Percentiles rank a stretch among this genome's conserved stretches.
These are phyloP conservation scores for Pteropus rufus DNA, from an alignment of 2,797 vertebrate genomes.

Conservation along the genomic window DNA sequence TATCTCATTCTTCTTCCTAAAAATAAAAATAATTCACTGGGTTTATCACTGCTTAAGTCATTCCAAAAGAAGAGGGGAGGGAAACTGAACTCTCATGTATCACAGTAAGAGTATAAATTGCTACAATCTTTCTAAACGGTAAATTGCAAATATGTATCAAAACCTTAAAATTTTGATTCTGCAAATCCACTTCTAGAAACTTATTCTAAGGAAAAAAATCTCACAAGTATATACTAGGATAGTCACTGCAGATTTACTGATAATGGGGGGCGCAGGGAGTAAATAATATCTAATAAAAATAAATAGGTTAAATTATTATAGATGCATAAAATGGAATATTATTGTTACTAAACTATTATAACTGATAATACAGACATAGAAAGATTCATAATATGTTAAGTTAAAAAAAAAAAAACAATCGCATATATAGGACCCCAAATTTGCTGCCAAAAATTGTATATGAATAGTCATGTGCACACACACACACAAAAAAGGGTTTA, in stretches of 20 bases:
- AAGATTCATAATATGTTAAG: not conserved
- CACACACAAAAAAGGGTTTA: not conserved
- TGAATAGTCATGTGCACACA: not conserved
- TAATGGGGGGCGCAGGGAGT: not conserved
- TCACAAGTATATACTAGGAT: not conserved
- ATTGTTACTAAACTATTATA: not conserved
- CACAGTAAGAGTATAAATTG: not conserved
- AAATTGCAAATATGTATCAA: not conserved
- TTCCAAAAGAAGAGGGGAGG: not conserved
- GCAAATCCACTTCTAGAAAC: not conserved
- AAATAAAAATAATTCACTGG: not conserved
- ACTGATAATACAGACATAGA: not conserved
- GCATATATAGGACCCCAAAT: not conserved
- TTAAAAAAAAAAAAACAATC: not conserved
- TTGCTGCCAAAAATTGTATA: not conserved
- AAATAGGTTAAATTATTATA: not conserved
- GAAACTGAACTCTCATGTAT: not conserved
- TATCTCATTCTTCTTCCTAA: not conserved
- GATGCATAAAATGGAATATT: not conserved
- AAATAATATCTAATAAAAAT: slow-evolving; percentile 3
- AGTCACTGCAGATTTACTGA: not conserved
- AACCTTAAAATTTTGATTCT: not conserved
- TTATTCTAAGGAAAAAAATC: not conserved
- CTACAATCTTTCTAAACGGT: not conserved
- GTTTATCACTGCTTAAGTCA: not conserved